These are phyloP conservation scores for Hecatera dysodea DNA, from an alignment of 2,888 invertebrate species.

Conservation along the genomic window DNA sequence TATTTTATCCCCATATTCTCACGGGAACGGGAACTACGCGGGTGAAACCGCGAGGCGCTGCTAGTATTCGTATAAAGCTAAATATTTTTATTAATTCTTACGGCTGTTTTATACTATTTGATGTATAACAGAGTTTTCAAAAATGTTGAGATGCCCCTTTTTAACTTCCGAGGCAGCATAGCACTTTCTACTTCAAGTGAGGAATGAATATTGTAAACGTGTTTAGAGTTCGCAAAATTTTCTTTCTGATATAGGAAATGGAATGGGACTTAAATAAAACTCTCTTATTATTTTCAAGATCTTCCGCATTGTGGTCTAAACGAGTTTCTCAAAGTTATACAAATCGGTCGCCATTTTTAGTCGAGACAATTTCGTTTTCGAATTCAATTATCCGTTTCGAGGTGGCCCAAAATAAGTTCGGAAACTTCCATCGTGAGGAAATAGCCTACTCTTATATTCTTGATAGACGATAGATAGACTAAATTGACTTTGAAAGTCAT, in stretches of 20 bases:
- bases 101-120: no score
- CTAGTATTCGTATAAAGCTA: no score
- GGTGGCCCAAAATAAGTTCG: conserved; percentile 19
- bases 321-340: conserved; percentile 43
- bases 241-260: conserved; percentile 57
- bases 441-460: conserved; percentile 17
- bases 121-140: background rate
- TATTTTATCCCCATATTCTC: no score
- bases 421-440: conserved; percentile 21
- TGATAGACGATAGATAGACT: background rate
- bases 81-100: no score
- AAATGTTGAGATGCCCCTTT: background rate
- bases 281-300: conserved; percentile 45
- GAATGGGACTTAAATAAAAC: conserved; percentile 45
- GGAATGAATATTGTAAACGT: conserved; percentile 62
- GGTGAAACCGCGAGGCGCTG: no score
- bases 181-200: conserved; percentile 25
- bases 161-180: background rate
- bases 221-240: conserved; percentile 62
- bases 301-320: conserved; percentile 52
- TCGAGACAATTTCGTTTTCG: conserved; percentile 40
- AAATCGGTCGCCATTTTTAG: conserved; percentile 28
- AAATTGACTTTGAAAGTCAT: background rate
- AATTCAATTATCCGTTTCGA: conserved; percentile 45
- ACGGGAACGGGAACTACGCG: no score